Evolutionary conservation across 2,888 invertebrate species (phyloP).

Genomic region (Heliconius ethilla): DNA sequence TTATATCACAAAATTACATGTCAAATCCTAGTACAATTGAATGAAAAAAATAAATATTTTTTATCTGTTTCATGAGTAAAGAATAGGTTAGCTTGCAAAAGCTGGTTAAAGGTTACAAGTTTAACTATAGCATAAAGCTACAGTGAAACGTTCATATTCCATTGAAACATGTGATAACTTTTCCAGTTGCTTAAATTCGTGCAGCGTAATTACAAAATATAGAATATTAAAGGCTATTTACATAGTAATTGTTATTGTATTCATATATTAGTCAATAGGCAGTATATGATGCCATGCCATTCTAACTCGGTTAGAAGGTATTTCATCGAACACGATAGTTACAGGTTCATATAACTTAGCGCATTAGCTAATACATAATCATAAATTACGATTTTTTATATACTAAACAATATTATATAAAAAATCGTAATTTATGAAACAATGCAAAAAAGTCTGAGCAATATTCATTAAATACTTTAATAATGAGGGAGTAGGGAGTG

Average conservation of each 20-base stretch:
- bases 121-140: constrained; percentile 20
- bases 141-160: constrained; percentile 21
- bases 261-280: constrained; percentile 1
- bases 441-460: no score
- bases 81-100: constrained; percentile 25
- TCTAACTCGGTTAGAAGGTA: neutral
- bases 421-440: neutral
- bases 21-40: neutral
- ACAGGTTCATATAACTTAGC: neutral
- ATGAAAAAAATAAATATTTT: constrained; percentile 12
- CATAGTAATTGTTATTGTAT: constrained; percentile 3
- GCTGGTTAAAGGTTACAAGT: constrained; percentile 21
- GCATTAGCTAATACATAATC: neutral
- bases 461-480: neutral
- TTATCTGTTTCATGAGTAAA: constrained; percentile 14
- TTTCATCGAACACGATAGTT: neutral
- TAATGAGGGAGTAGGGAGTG: neutral
- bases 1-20: no score
- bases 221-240: constrained; percentile 16
- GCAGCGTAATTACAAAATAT: constrained; percentile 22
- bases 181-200: constrained; percentile 22
- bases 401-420: no score
- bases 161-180: constrained; percentile 25
- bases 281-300: neutral
- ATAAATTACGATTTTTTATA: no score